Conservation (phyloP, 2,113 vertebrate genomes). For the Desmodus rotundus region DNA sequence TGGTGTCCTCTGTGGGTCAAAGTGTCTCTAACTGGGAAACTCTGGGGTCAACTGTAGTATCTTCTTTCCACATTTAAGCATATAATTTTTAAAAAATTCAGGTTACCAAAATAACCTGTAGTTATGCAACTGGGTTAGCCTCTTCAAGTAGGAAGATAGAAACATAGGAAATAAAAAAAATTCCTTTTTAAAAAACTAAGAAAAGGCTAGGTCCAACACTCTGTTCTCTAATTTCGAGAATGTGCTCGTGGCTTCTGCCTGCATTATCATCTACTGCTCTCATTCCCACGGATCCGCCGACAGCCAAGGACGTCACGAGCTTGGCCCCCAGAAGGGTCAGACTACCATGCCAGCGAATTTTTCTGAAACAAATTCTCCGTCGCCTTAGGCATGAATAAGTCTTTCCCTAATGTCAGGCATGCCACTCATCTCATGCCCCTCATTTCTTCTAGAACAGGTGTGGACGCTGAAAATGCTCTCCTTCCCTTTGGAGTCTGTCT, state of each 20-base stretch:
- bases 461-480: neutral
- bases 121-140: neutral
- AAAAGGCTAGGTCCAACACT: neutral
- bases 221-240: neutral
- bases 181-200: neutral
- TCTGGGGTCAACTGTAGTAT: neutral
- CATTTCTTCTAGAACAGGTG: neutral
- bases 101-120: neutral
- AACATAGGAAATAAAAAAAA: neutral
- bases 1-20: neutral
- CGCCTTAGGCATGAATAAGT: neutral
- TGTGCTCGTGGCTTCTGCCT: neutral
- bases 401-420: constrained; percentile 54
- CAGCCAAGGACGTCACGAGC: neutral
- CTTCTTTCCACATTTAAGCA: neutral
- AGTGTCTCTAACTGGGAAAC: neutral
- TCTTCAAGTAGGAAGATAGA: neutral
- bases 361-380: constrained; percentile 49
- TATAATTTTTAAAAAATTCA: neutral
- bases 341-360: neutral
- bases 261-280: neutral
- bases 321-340: neutral
- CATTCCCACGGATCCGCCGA: neutral
- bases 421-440: neutral
- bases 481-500: neutral